Evolutionary conservation across 2,113 vertebrate species (phyloP).

Genomic region (Ciconia stormi): DNA sequence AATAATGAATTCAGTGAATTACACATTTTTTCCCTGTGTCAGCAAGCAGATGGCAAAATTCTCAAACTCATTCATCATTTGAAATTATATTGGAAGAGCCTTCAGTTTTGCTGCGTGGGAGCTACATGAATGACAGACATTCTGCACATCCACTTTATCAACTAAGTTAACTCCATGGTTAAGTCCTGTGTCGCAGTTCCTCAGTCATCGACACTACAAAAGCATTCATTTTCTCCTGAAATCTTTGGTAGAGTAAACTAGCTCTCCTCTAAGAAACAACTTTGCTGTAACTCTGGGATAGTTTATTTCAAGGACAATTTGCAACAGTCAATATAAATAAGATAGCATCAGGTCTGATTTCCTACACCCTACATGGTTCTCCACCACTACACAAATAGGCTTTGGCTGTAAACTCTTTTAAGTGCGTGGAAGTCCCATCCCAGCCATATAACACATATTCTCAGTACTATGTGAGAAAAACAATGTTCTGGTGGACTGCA

Average conservation of each 20-base stretch:
- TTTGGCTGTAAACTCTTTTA: neutral
- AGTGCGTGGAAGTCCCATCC: neutral
- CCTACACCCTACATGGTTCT: neutral
- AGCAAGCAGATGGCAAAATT: conserved; percentile 67
- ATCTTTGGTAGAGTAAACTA: neutral
- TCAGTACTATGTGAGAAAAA: neutral
- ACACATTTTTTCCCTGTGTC: conserved; percentile 55
- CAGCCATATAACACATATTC: neutral
- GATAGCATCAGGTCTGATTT: neutral
- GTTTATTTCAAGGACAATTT: neutral
- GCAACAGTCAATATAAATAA: neutral
- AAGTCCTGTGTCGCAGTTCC: neutral
- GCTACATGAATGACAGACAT: conserved; percentile 6
- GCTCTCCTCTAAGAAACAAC: neutral
- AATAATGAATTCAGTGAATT: conserved; percentile 63
- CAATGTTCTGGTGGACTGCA: neutral
- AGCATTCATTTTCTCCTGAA: neutral
- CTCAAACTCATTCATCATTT: conserved; percentile 63
- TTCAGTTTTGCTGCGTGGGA: conserved; percentile 7
- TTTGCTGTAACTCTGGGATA: rapidly evolving
- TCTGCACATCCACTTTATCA: neutral
- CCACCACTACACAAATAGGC: neutral
- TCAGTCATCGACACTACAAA: neutral
- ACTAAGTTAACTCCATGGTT: neutral
- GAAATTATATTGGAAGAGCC: conserved; percentile 44